A percentile compares a stretch with the other conserved stretches of the same genome.
Evolutionary conservation across 2,113 vertebrate genomes (phyloP).

Genomic region (Alosa alosa): DNA sequence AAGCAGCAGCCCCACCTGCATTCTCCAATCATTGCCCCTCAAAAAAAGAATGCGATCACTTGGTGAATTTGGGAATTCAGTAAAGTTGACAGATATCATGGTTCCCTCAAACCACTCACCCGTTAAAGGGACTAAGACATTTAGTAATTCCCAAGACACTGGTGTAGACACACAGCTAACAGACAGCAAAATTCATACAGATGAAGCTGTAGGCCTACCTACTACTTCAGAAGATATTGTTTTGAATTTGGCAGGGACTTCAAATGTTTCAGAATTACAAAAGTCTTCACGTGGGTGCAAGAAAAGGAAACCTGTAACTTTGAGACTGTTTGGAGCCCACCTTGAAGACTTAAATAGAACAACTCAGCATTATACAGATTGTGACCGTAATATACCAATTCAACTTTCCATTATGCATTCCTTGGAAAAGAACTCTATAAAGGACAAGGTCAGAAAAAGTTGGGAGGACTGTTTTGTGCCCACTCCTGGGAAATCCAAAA

Average conservation of each 20-base stretch:
- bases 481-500: neutral
- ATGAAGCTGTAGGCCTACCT: neutral
- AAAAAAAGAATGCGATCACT: neutral
- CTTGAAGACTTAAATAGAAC: neutral
- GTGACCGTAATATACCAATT: neutral
- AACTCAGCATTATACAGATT: neutral
- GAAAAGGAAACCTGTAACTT: neutral
- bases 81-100: neutral
- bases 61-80: neutral
- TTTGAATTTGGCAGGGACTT: neutral
- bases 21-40: neutral
- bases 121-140: neutral
- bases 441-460: neutral
- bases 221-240: neutral
- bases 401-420: neutral
- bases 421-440: neutral
- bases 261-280: neutral
- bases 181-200: neutral
- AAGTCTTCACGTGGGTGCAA: neutral
- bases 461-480: neutral
- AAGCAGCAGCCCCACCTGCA: neutral
- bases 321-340: neutral
- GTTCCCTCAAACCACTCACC: neutral
- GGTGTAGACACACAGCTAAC: neutral
- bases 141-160: neutral